Evolutionary conservation across 2,797 vertebrate genomes (phyloP).

Genomic region (Hydrophis major): DNA sequence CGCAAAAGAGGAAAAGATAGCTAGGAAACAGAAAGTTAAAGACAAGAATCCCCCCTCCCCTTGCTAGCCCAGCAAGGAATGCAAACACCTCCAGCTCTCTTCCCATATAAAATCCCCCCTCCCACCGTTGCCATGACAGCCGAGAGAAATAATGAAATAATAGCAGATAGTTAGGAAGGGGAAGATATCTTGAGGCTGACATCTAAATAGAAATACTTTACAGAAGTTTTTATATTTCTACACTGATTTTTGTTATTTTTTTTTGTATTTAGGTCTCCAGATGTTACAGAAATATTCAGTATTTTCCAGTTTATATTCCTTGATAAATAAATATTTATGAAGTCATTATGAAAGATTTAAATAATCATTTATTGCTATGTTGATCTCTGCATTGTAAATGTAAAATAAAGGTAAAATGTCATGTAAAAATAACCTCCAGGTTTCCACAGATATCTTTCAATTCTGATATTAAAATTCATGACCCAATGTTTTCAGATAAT

Average conservation of each 20-base stretch:
- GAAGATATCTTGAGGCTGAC: no score
- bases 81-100: no score
- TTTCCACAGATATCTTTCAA: constrained; percentile 43
- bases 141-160: no score
- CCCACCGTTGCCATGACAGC: no score
- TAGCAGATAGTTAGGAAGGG: no score
- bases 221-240: not conserved
- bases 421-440: constrained; percentile 36
- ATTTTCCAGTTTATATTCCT: constrained; percentile 27
- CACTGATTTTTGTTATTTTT: not conserved
- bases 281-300: not conserved
- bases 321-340: constrained; percentile 50
- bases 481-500: constrained; percentile 35
- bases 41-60: no score
- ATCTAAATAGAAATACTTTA: not conserved
- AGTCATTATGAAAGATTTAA: constrained; percentile 20
- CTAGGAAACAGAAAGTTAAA: no score
- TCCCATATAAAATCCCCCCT: no score
- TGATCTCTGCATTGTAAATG: constrained; percentile 29
- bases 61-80: no score
- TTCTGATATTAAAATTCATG: constrained; percentile 45
- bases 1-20: no score
- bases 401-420: constrained; percentile 28
- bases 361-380: constrained; percentile 27
- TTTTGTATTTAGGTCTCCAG: not conserved